phyloP scores from a whole-genome alignment of 2,888 invertebrate genomes.

The Himalopsyche kuldschensis region DNA sequence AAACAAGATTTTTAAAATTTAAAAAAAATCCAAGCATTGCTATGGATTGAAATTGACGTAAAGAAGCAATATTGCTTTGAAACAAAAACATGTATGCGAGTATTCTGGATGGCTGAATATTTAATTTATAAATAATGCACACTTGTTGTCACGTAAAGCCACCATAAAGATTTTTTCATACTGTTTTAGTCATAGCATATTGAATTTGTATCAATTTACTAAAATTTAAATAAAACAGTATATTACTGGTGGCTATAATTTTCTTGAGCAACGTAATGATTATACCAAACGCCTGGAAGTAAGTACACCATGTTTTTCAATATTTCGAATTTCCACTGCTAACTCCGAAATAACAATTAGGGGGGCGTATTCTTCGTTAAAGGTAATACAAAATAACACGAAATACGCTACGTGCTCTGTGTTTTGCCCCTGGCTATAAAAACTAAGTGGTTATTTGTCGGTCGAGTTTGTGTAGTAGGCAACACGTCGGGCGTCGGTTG shows the following conservation, averaged over 20 bases:
- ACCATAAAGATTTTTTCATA: no score
- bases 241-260: neutral
- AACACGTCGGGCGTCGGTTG: neutral
- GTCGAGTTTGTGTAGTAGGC: neutral
- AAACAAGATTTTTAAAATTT: no score
- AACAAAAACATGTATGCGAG: no score
- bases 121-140: no score
- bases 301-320: neutral
- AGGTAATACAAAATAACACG: slow-evolving; percentile 5
- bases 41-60: no score
- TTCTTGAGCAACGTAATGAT: neutral
- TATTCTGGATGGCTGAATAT: no score
- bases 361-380: slow-evolving; percentile 3
- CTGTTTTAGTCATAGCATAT: neutral
- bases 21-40: no score
- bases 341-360: slow-evolving; percentile 4
- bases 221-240: neutral
- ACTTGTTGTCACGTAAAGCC: no score
- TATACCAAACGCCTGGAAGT: neutral
- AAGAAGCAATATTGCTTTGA: no score
- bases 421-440: slow-evolving; percentile 1
- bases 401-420: slow-evolving; percentile 2
- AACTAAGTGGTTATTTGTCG: slow-evolving; percentile 9
- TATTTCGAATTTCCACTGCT: neutral
- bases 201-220: neutral